Percentiles rank a stretch among this genome's conserved stretches.
Conservation (phyloP, 2,888 invertebrate species). For the Eucera pruinosa region DNA sequence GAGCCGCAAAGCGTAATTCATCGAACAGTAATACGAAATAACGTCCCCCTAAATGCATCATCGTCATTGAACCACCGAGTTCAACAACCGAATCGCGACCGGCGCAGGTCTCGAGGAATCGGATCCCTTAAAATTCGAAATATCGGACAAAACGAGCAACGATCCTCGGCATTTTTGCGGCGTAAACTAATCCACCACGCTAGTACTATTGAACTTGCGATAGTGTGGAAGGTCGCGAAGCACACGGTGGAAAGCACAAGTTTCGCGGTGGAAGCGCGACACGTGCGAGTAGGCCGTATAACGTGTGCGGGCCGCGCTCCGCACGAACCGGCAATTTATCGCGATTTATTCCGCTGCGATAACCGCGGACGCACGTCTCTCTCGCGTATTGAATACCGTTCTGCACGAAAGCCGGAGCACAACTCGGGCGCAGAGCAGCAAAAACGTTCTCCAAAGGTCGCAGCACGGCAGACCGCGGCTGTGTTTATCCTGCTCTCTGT, state of each 20-base stretch:
- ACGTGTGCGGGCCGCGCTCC: slow-evolving; percentile 29
- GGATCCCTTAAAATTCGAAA: no score
- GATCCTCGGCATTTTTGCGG: no score
- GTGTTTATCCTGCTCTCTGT: slow-evolving; percentile 21
- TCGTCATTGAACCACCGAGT: not conserved
- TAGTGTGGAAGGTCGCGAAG: slow-evolving; percentile 23
- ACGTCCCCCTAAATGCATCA: not conserved
- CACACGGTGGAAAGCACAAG: slow-evolving; percentile 4
- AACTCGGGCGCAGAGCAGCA: not conserved
- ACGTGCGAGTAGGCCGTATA: slow-evolving; percentile 58
- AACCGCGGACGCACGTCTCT: slow-evolving; percentile 57
- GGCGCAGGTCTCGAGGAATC: no score
- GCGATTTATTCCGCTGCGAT: slow-evolving; percentile 67
- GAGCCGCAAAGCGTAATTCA: not conserved
- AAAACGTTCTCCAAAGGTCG: no score
- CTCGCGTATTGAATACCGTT: slow-evolving; percentile 63
- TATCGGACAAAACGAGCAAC: not conserved
- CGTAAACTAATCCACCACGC: not conserved
- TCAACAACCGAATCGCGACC: not conserved
- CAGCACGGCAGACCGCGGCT: not conserved
- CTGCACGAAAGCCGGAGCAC: slow-evolving; percentile 49
- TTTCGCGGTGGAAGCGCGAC: slow-evolving; percentile 54
- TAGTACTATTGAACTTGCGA: slow-evolving; percentile 46
- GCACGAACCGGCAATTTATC: slow-evolving; percentile 69
- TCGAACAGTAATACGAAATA: not conserved